Conservation (phyloP, 2,113 vertebrate genomes). For the Micromys minutus region DNA sequence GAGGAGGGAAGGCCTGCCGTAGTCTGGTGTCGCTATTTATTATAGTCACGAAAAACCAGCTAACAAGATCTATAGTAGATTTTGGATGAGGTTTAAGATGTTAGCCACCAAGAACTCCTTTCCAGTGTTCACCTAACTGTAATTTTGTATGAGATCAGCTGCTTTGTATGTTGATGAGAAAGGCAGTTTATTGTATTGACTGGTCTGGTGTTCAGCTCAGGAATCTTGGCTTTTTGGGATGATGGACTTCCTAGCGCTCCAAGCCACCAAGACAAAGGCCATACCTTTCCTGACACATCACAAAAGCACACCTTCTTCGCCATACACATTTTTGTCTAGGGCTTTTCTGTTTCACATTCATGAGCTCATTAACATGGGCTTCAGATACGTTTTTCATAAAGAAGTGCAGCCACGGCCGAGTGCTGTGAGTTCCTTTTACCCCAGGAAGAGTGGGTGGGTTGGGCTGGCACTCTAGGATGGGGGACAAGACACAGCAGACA, state of each 20-base stretch:
- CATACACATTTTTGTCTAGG: background rate
- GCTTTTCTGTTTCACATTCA: background rate
- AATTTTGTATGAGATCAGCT: background rate
- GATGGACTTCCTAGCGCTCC: background rate
- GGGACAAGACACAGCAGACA: background rate
- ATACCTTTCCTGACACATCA: background rate
- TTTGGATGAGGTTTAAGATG: background rate
- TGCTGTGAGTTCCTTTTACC: background rate
- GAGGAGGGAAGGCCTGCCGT: background rate
- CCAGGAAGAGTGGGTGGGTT: background rate
- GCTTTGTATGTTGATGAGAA: background rate
- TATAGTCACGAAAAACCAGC: background rate
- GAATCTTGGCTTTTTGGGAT: background rate
- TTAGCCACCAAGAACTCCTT: background rate
- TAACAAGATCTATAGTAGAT: background rate
- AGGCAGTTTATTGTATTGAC: background rate
- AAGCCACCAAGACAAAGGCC: background rate
- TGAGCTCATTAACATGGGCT: background rate
- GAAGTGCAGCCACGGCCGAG: background rate
- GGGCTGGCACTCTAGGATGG: background rate
- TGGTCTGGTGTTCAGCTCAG: background rate
- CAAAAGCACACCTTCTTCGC: background rate
- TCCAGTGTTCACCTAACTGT: background rate
- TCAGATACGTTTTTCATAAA: slow-evolving; percentile 36
- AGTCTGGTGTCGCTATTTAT: background rate